A percentile compares a stretch with the other conserved stretches of the same genome.
Conservation (phyloP, 1,140 invertebrate genomes). For the Pseudomyrmex concolor region DNA sequence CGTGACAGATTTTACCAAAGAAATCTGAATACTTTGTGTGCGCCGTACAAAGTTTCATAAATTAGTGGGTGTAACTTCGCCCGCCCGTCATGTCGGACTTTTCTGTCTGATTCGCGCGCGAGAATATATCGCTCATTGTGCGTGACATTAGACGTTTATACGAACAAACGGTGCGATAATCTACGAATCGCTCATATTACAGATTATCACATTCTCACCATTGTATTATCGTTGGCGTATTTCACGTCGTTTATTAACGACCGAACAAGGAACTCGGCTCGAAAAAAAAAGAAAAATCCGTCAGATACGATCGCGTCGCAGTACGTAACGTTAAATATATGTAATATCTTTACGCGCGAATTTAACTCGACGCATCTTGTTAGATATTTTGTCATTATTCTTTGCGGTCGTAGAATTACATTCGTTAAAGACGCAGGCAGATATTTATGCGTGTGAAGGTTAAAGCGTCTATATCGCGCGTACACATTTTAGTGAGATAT, state of each 20-base stretch:
- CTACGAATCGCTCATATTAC: slow-evolving; percentile 40
- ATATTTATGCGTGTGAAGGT: background rate
- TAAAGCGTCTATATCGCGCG: background rate
- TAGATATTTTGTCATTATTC: slow-evolving; percentile 18
- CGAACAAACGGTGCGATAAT: slow-evolving; percentile 5
- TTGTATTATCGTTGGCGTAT: slow-evolving; percentile 42
- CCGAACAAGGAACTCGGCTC: background rate
- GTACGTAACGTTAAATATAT: slow-evolving; percentile 9
- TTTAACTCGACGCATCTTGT: slow-evolving; percentile 4
- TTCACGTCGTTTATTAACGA: background rate
- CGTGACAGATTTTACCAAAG: slow-evolving; percentile 20
- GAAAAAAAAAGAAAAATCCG: slow-evolving; percentile 1
- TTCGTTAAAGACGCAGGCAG: background rate
- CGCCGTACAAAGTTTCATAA: slow-evolving; percentile 33
- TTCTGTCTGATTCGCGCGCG: slow-evolving; percentile 4
- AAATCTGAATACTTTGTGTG: slow-evolving; percentile 5
- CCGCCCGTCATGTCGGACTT: background rate
- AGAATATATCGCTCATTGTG: slow-evolving; percentile 42
- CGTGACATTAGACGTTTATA: slow-evolving; percentile 32
- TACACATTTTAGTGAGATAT: background rate
- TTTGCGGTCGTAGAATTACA: background rate
- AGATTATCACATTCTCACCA: slow-evolving; percentile 37
- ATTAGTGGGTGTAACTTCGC: slow-evolving; percentile 18
- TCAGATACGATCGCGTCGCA: slow-evolving; percentile 8
- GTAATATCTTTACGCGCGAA: background rate